Percentiles rank a stretch among this genome's conserved stretches.
phyloP scores from a whole-genome alignment of 2,888 invertebrate species.

The Patella depressa region DNA sequence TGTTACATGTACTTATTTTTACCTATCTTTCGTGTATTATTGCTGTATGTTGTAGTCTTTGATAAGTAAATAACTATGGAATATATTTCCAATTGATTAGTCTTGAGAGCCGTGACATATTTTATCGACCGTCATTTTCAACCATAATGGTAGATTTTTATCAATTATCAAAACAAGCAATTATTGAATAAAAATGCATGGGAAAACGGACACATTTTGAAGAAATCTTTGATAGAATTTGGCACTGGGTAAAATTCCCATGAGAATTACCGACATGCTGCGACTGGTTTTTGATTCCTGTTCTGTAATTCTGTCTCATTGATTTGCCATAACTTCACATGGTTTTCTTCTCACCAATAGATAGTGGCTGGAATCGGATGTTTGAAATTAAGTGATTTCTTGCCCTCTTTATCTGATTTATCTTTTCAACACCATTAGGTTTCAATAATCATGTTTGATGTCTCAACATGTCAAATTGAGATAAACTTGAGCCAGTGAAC shows the following conservation, averaged over 20 bases:
- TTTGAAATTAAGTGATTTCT: background rate
- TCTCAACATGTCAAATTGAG: background rate
- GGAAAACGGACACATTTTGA: too few relatives aligned
- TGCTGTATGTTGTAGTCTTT: too few relatives aligned
- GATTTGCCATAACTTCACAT: background rate
- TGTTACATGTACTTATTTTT: too few relatives aligned
- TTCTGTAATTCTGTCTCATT: background rate
- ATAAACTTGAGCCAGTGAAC: background rate
- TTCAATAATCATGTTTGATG: background rate
- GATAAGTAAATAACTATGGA: too few relatives aligned
- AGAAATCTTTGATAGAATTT: too few relatives aligned
- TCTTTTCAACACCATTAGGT: background rate
- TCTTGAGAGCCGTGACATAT: too few relatives aligned
- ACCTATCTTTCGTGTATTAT: too few relatives aligned
- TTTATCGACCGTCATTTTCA: too few relatives aligned
- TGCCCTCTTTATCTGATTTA: conserved; percentile 2
- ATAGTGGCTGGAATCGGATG: background rate
- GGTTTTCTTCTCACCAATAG: background rate
- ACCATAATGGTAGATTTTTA: too few relatives aligned
- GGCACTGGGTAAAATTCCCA: background rate
- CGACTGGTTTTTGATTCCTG: background rate
- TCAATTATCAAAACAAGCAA: too few relatives aligned
- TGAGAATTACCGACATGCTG: conserved; percentile 2
- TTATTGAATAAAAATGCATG: too few relatives aligned
- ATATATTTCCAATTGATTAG: too few relatives aligned